Evolutionary conservation across 2,888 invertebrate species (phyloP), one percentile per base, ranked within the genome.

Genomic region (Spisula subtruncata): DNA sequence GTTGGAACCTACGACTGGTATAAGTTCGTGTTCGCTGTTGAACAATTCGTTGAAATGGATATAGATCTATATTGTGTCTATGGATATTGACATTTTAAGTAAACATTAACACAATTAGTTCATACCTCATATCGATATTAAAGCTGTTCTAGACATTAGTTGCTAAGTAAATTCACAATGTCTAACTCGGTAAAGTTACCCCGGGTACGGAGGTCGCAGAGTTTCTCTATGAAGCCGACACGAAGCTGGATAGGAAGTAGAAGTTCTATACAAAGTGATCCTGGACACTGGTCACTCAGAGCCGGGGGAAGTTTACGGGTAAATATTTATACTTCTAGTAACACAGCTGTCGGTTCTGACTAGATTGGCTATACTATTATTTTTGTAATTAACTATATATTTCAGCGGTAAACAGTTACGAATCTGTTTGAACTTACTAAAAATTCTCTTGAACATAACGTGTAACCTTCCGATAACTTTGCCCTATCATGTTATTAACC

Each of bases 181-280:
- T 83, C 87, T 12, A 83, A 88, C 35, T 85, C 79, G 5, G 83
- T 79, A 41, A 87, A 83, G 29, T 29, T 81, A 18, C n/a, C 80
- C 4, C 41, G 84, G 20, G 35, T 84, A 12, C 83, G 87, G 48
- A 88, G 83, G 29, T 83, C 87, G 10, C 83, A 83, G 25, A 88
- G 87, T 32, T 88, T 88, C 60, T 84, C 87, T 20, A n/a, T 84
- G 48, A 88, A 88, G 41, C 83, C 83, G 35, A 46, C 81, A 20
- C 83, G 80, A 14, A 79, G 83, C 54, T 83, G 87, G 83, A 80
- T 60, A 14, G 84, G 75, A 56, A 84, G 87, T 41, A 54, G 79
- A 2, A 41, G 79, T 29, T 88, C 87, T 10, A 79, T 88, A 29
- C 75, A 88, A 20, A 88, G 83, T 46, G 87, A 88, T 16, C 83